These are phyloP conservation scores for Chymomyza amoena DNA, from an alignment of 2,888 invertebrate species.

Conservation along the genomic window DNA sequence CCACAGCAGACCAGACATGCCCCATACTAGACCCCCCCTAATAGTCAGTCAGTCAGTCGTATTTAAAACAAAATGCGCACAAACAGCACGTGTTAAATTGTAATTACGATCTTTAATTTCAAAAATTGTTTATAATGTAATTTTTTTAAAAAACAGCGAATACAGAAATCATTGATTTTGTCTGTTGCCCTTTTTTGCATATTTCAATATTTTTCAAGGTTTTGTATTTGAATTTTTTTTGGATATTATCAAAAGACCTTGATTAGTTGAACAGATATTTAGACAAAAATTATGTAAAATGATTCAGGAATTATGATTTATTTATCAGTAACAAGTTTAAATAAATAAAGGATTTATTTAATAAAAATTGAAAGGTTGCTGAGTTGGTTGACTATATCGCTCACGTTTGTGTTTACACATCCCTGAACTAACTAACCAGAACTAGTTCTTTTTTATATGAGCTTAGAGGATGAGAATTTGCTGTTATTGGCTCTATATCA, in stretches of 20 bases:
- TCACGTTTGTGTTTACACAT: too few species aligned
- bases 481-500: too few species aligned
- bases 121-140: conserved; percentile 17
- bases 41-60: not conserved
- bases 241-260: not conserved
- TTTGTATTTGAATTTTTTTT: not conserved
- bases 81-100: conserved; percentile 27
- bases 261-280: not conserved
- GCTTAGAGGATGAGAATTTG: too few species aligned
- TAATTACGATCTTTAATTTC: conserved; percentile 26
- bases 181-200: not conserved
- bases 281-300: too few species aligned
- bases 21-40: not conserved
- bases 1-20: not conserved
- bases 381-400: too few species aligned
- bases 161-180: not conserved
- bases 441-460: too few species aligned
- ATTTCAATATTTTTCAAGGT: not conserved
- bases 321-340: too few species aligned
- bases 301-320: too few species aligned
- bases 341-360: too few species aligned
- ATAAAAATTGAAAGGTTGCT: too few species aligned
- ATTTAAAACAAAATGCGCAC: conserved; percentile 8
- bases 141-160: conserved; percentile 3
- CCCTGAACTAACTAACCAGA: too few species aligned